These are phyloP conservation scores for Diogma glabrata DNA, from an alignment of 2,888 invertebrate species.

Conservation along the genomic window DNA sequence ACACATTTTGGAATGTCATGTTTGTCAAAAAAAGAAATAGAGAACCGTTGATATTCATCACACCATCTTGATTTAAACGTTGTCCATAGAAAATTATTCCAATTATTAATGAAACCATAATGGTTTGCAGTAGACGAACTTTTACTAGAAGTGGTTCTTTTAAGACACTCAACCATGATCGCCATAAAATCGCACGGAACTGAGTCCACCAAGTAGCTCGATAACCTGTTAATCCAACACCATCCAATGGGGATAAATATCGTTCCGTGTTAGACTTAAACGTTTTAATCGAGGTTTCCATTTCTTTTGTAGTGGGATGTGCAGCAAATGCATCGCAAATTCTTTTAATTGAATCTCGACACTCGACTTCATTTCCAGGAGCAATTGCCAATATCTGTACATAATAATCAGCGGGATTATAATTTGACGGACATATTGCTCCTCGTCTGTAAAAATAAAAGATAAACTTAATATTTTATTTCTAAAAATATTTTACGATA, in stretches of 20 bases:
- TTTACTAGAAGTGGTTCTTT: slow-evolving; percentile 85
- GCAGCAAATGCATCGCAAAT: slow-evolving; percentile 62
- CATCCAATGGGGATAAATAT: slow-evolving; percentile 14
- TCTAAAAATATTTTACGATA: background rate
- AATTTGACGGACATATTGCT: slow-evolving; percentile 75
- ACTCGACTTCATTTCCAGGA: slow-evolving; percentile 71
- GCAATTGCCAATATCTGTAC: slow-evolving; percentile 79
- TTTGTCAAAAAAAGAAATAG: slow-evolving; percentile 82
- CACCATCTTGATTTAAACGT: slow-evolving; percentile 69
- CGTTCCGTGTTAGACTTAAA: background rate
- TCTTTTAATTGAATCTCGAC: slow-evolving; percentile 62
- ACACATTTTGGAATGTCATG: slow-evolving; percentile 91
- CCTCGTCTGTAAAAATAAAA: slow-evolving; percentile 47
- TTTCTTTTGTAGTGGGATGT: slow-evolving; percentile 19
- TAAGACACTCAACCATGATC: slow-evolving; percentile 77
- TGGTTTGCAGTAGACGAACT: slow-evolving; percentile 77
- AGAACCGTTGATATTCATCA: slow-evolving; percentile 89
- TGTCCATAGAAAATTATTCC: slow-evolving; percentile 82
- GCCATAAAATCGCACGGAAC: slow-evolving; percentile 78
- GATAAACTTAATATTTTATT: background rate
- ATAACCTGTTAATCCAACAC: slow-evolving; percentile 38
- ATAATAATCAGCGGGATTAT: slow-evolving; percentile 91
- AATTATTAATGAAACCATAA: slow-evolving; percentile 76
- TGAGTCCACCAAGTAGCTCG: slow-evolving; percentile 82
- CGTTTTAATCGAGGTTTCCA: background rate